Evolutionary conservation across 2,888 invertebrate genomes (phyloP).

Genomic region (Pollenia amentaria): DNA sequence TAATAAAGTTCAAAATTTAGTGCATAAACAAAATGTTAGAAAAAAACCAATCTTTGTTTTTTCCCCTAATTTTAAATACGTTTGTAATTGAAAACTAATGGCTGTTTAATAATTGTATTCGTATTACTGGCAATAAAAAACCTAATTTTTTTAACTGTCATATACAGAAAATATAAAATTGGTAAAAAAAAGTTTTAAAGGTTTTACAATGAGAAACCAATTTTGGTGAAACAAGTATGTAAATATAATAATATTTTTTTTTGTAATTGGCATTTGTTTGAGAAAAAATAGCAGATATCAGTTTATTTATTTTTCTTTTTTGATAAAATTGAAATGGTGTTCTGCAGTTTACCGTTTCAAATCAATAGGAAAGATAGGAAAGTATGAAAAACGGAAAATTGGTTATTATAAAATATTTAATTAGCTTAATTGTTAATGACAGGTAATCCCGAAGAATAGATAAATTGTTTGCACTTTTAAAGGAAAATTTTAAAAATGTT

Average conservation of each 20-base stretch:
- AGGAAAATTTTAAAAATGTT: too few species aligned
- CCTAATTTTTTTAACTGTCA: conserved; percentile 30
- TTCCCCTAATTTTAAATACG: background rate
- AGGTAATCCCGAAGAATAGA: too few species aligned
- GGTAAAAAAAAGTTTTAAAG: conserved; percentile 11
- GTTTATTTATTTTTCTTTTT: too few species aligned
- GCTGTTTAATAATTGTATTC: conserved; percentile 14
- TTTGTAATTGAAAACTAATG: conserved; percentile 3
- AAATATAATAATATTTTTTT: background rate
- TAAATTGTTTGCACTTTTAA: too few species aligned
- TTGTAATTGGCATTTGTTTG: background rate
- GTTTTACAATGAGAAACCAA: conserved; percentile 48
- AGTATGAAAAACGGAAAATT: too few species aligned
- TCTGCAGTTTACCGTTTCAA: too few species aligned
- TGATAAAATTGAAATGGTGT: too few species aligned
- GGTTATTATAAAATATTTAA: too few species aligned
- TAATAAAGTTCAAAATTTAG: background rate
- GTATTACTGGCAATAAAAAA: conserved; percentile 16
- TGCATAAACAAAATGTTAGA: background rate
- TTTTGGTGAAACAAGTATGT: conserved; percentile 16
- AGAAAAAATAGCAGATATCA: background rate
- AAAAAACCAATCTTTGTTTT: background rate
- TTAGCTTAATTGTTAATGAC: too few species aligned
- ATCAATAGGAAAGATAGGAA: too few species aligned
- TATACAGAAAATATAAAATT: background rate